Conservation (phyloP, 2,888 invertebrate species). For the Gortyna flavago region DNA sequence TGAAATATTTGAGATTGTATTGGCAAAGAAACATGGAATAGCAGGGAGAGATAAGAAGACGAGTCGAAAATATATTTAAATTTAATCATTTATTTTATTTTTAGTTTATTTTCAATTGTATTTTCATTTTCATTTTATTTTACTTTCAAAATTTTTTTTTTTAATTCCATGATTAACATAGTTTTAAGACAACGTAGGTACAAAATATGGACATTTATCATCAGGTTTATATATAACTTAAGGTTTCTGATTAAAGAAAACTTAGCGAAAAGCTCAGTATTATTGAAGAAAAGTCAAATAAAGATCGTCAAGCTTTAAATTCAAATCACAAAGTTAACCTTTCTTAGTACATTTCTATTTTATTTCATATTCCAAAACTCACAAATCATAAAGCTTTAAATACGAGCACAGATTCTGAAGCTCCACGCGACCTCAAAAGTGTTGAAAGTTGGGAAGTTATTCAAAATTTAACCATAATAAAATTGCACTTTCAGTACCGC, state of each 20-base stretch:
- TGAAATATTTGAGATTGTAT: constrained; percentile 18
- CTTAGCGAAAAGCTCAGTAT: background rate
- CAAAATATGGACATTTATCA: no score
- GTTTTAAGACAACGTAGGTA: no score
- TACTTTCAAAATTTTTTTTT: no score
- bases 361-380: constrained; percentile 21
- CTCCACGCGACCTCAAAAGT: constrained; percentile 39
- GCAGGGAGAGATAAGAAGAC: background rate
- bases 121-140: no score
- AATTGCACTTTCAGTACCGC: constrained; percentile 46
- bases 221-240: background rate
- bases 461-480: constrained; percentile 54
- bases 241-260: background rate
- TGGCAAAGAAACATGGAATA: background rate
- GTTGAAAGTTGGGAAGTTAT: constrained; percentile 44
- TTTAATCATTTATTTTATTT: no score
- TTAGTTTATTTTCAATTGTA: no score
- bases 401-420: constrained; percentile 26
- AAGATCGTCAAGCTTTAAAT: constrained; percentile 5
- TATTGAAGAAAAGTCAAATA: background rate
- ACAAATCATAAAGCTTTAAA: constrained; percentile 30
- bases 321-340: background rate
- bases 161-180: no score
- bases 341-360: constrained; percentile 5
- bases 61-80: background rate